phyloP scores from a whole-genome alignment of 2,113 vertebrate genomes.

The Alouatta palliata region DNA sequence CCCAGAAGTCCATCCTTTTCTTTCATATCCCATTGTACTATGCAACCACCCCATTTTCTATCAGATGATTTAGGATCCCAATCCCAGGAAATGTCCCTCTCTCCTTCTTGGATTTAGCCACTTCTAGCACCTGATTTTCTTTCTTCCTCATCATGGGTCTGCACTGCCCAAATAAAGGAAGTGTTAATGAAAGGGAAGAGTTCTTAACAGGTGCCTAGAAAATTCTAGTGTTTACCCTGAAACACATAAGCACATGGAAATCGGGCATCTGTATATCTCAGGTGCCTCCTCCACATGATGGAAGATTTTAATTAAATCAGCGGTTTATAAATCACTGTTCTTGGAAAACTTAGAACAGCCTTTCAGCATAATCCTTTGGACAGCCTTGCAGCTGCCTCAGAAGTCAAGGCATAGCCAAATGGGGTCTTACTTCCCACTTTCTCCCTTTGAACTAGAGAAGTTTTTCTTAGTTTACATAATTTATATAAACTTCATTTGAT shows the following conservation, averaged over 20 bases:
- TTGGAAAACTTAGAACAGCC: not conserved
- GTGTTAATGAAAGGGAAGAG: not conserved
- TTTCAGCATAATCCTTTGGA: not conserved
- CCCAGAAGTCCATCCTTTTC: not conserved
- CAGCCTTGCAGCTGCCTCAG: not conserved
- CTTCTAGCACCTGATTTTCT: not conserved
- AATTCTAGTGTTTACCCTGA: not conserved
- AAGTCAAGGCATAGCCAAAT: not conserved
- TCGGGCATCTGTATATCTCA: not conserved
- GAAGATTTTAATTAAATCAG: not conserved
- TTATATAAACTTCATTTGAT: constrained; percentile 33
- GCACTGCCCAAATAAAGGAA: not conserved
- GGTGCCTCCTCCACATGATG: not conserved
- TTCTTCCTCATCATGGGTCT: not conserved
- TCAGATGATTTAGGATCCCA: not conserved
- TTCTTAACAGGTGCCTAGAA: not conserved
- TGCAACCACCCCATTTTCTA: not conserved
- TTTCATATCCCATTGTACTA: not conserved
- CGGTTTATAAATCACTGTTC: not conserved
- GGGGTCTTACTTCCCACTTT: not conserved
- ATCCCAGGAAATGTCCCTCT: not conserved
- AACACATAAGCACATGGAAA: not conserved
- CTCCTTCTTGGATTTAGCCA: not conserved
- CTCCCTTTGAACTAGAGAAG: not conserved
- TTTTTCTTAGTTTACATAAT: not conserved